A percentile compares a stretch with the other conserved stretches of the same genome.
These are phyloP conservation scores for Chlamydotis undulata DNA, from an alignment of 2,113 vertebrate genomes.

Conservation along the genomic window DNA sequence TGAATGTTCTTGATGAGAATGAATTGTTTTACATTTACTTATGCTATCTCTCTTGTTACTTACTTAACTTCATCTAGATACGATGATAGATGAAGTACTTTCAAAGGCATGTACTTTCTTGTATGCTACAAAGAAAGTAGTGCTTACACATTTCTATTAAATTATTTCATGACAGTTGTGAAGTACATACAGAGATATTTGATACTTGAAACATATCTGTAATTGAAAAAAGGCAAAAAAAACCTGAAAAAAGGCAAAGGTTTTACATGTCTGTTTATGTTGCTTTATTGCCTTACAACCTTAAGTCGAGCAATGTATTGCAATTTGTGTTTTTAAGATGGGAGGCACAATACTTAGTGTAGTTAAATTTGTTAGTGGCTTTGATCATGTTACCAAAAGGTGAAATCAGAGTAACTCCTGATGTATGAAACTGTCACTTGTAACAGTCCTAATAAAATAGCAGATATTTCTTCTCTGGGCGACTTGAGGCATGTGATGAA, in stretches of 20 bases:
- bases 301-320: not conserved
- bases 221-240: not conserved
- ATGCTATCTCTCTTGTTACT: not conserved
- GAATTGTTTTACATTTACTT: not conserved
- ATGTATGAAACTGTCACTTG: not conserved
- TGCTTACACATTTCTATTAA: not conserved
- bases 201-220: not conserved
- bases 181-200: not conserved
- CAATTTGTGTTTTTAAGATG: not conserved
- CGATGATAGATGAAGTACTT: not conserved
- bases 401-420: not conserved
- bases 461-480: not conserved
- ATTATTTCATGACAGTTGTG: not conserved
- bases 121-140: not conserved
- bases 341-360: not conserved
- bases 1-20: not conserved
- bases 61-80: not conserved
- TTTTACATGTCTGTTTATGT: not conserved
- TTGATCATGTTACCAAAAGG: conserved; percentile 1
- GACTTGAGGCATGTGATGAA: not conserved
- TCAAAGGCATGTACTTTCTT: not conserved
- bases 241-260: not conserved
- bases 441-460: not conserved
- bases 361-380: not conserved
- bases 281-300: not conserved